These are phyloP conservation scores for Melanchra persicariae DNA, from an alignment of 2,888 invertebrate genomes.

Conservation along the genomic window DNA sequence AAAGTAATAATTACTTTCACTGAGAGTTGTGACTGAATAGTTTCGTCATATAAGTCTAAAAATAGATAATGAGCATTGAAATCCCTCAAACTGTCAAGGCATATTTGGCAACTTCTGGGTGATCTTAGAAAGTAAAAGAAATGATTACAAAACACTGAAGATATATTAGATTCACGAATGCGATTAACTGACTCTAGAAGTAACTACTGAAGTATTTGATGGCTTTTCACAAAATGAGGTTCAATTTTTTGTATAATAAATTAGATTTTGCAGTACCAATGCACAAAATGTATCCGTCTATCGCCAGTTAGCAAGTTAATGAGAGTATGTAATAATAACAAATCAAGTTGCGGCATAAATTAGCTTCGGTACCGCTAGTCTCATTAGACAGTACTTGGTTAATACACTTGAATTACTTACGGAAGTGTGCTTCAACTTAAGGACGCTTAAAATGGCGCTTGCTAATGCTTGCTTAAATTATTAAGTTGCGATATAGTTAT, in stretches of 20 bases:
- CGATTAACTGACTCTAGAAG: not conserved
- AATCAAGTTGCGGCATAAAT: constrained; percentile 56
- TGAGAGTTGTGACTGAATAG: no score
- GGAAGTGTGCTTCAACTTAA: constrained; percentile 68
- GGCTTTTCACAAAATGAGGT: not conserved
- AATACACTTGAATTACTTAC: constrained; percentile 72
- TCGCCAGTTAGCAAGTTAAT: constrained; percentile 15
- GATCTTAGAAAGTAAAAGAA: no score
- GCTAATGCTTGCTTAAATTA: constrained; percentile 2
- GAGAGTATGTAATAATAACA: constrained; percentile 42
- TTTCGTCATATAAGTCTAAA: no score
- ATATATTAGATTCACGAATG: not conserved
- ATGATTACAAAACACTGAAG: no score
- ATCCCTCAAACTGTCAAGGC: no score
- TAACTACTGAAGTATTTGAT: not conserved
- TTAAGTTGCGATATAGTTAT: no score
- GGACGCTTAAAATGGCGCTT: constrained; percentile 52
- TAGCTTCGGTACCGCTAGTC: constrained; percentile 42
- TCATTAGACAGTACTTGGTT: constrained; percentile 69
- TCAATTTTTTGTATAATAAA: not conserved
- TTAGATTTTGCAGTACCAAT: not conserved
- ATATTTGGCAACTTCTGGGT: no score
- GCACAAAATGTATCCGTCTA: not conserved
- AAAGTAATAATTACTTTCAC: no score
- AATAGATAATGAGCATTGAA: no score